Base-by-base conservation (phyloP, 2,888 invertebrate species). In the Plagodis pulveraria region DNA sequence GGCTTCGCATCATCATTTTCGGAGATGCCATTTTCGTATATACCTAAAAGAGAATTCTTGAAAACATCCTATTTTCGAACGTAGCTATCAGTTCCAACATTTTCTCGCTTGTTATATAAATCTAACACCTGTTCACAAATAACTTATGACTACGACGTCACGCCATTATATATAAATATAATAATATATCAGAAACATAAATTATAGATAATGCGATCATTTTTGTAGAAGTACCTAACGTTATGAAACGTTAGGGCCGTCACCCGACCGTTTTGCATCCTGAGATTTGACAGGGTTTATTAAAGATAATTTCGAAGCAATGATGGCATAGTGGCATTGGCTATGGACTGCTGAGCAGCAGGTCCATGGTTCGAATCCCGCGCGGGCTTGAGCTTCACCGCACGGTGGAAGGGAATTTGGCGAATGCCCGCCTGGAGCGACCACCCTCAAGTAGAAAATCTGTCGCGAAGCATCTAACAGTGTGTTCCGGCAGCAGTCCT, bases 91-190 rank as follows among this genome's bases (percentile, higher is more conserved):
- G 5, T 11, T 42, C 42, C 9, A 47, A 36, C 9, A 46, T 32
- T 10, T 12, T 35, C 6, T 12, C 11, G 11, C 10, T 10, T 34
- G 38, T 44, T 40, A 38, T 44, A 50, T 44, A 48, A 57, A 51
- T 32, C 47, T 40, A 33, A 45, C 71, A 72, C 70, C 71, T 72
- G 71, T 54, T 70, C 57, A 40, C 60, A 66, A 65, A 64, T 68
- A 70, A 66, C 56, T 67, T 63, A 51, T 48, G 47, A 54, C 64
- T 57, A 42, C 50, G 66, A 65, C 67, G 67, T 71, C 69, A 72
- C 53, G 46, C 64, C 65, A 54, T 46, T 54, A 63, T 50, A 40
- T 61, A 56, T 22, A 22, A 22, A 64, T 61, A 58, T 40, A 51
- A 52, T 56, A 51, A 22, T 47, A 45, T 49, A 52, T 44, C 40